Evolutionary conservation across 1,140 invertebrate genomes (phyloP).

Genomic region (Proales similis): DNA sequence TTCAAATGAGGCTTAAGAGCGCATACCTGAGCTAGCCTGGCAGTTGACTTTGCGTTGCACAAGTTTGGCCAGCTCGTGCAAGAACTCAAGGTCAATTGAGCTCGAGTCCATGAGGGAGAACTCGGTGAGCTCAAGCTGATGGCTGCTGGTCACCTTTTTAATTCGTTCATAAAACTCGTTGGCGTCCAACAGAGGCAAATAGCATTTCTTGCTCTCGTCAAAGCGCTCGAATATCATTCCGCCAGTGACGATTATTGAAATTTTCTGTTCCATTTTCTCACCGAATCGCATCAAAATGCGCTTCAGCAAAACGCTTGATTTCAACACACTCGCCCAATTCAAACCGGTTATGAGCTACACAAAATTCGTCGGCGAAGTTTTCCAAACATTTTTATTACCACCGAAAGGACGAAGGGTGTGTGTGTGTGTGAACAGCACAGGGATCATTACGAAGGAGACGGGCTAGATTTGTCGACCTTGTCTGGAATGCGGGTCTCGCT

Average conservation of each 20-base stretch:
- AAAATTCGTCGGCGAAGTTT: no score
- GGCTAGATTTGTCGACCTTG: no score
- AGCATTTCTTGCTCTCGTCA: background rate
- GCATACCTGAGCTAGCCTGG: background rate
- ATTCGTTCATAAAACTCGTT: slow-evolving; percentile 6
- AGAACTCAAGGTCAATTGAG: slow-evolving; percentile 8
- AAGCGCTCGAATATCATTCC: background rate
- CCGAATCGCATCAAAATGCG: no score
- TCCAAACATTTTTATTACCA: no score
- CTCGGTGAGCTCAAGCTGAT: slow-evolving; percentile 4
- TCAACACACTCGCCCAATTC: background rate
- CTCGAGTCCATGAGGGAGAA: slow-evolving; percentile 9
- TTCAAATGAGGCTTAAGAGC: background rate
- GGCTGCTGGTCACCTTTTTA: background rate
- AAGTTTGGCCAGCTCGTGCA: background rate
- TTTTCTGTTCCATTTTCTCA: no score
- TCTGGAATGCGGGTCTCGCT: no score
- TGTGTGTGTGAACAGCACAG: no score
- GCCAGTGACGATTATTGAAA: slow-evolving; percentile 16
- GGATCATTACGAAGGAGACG: no score
- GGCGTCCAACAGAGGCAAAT: background rate
- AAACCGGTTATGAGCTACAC: no score
- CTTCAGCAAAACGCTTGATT: background rate
- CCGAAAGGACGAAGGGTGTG: no score
- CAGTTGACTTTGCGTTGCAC: slow-evolving; percentile 10